Conservation (phyloP, 2,888 invertebrate species). For the Nemotelus pantherinus region DNA sequence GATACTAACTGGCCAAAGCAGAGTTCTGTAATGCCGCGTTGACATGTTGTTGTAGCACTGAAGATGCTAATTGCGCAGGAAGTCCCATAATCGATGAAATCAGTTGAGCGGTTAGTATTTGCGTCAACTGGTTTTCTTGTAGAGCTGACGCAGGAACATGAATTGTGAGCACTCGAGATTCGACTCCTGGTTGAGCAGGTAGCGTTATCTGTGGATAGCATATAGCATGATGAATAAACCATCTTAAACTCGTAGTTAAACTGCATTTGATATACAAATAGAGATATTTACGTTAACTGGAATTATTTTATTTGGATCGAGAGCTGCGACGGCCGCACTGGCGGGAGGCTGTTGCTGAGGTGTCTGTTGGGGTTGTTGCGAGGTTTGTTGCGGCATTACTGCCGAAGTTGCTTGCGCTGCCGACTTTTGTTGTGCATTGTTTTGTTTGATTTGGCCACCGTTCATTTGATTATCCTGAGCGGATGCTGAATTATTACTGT, state of each 20-base stretch:
- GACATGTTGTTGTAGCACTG: constrained; percentile 88
- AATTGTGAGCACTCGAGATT: constrained; percentile 81
- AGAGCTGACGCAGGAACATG: constrained; percentile 89
- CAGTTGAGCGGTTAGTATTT: constrained; percentile 84
- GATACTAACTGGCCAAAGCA: constrained; percentile 62
- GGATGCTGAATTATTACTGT: constrained; percentile 39
- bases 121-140: constrained; percentile 74
- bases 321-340: constrained; percentile 63
- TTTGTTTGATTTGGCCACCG: constrained; percentile 49
- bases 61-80: constrained; percentile 82
- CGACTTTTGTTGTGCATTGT: constrained; percentile 46
- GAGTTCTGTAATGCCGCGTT: constrained; percentile 78
- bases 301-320: constrained; percentile 68
- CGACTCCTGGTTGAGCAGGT: constrained; percentile 80
- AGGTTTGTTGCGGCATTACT: constrained; percentile 53
- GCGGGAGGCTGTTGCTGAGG: constrained; percentile 57
- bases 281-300: constrained; percentile 66
- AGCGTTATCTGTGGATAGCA: constrained; percentile 74
- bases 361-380: constrained; percentile 54
- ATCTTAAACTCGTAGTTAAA: not conserved
- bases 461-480: constrained; percentile 46
- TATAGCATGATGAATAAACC: constrained; percentile 26
- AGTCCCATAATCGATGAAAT: constrained; percentile 90
- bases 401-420: constrained; percentile 48
- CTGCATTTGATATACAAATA: not conserved